A percentile compares a stretch with the other conserved stretches of the same genome.
Evolutionary conservation across 1,140 invertebrate genomes (phyloP).

Genomic region (Coptotermes formosanus): DNA sequence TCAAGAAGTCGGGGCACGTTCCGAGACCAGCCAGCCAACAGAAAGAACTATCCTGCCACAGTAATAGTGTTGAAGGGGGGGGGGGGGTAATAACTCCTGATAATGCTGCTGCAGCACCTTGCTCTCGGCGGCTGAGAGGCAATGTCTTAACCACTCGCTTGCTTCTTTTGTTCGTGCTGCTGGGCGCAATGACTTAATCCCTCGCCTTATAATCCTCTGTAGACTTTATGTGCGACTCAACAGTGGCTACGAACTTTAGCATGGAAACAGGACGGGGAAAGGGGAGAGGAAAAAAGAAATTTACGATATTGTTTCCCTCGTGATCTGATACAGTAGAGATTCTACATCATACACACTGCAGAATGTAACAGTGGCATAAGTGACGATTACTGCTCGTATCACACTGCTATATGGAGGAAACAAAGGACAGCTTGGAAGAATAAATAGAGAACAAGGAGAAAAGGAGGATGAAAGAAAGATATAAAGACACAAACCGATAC

Average conservation of each 20-base stretch:
- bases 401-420: too few species aligned
- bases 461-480: too few species aligned
- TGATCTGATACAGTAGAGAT: constrained; percentile 1
- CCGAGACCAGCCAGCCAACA: not conserved
- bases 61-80: not conserved
- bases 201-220: not conserved
- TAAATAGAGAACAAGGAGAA: too few species aligned
- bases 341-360: not conserved
- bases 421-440: too few species aligned
- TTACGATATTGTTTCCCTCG: constrained; percentile 18
- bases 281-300: constrained; percentile 11
- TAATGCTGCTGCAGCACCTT: not conserved
- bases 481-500: too few species aligned
- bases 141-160: not conserved
- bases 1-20: not conserved
- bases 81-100: not conserved
- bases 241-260: not conserved
- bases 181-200: not conserved
- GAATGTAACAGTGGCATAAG: not conserved
- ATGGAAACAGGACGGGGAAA: not conserved
- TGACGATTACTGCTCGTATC: not conserved
- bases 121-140: too few species aligned
- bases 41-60: not conserved
- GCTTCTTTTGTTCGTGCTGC: not conserved
- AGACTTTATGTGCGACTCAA: not conserved